phyloP scores from a whole-genome alignment of 2,888 invertebrate genomes.

The Eristalis pertinax region DNA sequence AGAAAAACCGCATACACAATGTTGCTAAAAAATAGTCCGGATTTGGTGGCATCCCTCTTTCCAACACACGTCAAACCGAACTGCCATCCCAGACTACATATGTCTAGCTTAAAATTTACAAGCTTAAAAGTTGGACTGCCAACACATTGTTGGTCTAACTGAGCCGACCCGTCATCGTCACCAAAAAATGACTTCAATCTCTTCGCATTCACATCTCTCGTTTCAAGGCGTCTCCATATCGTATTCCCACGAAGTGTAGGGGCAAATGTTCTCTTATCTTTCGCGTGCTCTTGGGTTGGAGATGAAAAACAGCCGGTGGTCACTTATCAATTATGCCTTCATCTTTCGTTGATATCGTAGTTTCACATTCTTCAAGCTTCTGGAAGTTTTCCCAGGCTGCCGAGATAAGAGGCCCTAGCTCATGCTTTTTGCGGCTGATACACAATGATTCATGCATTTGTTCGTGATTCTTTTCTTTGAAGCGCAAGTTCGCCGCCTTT shows the following conservation, averaged over 20 bases:
- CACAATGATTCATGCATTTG: not conserved
- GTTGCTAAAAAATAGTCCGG: too few relatives aligned
- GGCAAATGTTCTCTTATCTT: not conserved
- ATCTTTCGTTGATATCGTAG: not conserved
- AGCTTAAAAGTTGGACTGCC: too few relatives aligned
- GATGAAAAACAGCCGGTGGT: not conserved
- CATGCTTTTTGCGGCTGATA: not conserved
- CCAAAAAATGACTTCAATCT: too few relatives aligned
- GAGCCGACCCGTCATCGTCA: too few relatives aligned
- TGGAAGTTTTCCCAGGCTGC: not conserved
- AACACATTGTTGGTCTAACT: too few relatives aligned
- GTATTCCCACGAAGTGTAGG: not conserved
- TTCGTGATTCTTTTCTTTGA: not conserved
- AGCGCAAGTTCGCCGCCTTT: not conserved
- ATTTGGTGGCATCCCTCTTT: too few relatives aligned
- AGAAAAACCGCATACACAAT: too few relatives aligned
- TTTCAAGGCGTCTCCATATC: too few relatives aligned
- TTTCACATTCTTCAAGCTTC: not conserved
- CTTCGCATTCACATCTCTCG: too few relatives aligned
- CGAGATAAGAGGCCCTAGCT: not conserved
- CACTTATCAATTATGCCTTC: not conserved
- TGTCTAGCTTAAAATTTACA: too few relatives aligned
- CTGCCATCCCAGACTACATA: too few relatives aligned
- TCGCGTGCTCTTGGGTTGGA: not conserved
- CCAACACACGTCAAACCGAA: too few relatives aligned